These are phyloP conservation scores for Lasioglossum villosulum DNA, from an alignment of 2,888 invertebrate genomes.

Conservation along the genomic window DNA sequence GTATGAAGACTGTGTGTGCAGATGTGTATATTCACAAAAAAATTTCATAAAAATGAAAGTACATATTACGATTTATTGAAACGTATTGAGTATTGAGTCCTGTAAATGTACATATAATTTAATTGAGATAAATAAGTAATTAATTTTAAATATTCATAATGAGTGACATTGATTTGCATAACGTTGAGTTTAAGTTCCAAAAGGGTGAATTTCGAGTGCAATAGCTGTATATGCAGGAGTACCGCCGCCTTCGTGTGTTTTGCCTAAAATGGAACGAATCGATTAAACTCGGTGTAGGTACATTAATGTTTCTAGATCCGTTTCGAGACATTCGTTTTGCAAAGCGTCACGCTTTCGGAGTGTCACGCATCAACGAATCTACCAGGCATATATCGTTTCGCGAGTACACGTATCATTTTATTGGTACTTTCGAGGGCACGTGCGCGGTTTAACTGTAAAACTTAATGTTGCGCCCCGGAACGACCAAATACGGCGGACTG, in stretches of 20 bases:
- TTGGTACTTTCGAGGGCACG: conserved; percentile 61
- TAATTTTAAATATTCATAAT: too few relatives aligned
- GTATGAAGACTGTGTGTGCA: too few relatives aligned
- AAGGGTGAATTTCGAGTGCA: too few relatives aligned
- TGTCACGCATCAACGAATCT: conserved; percentile 37
- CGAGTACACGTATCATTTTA: conserved; percentile 50
- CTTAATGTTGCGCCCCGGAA: conserved; percentile 60
- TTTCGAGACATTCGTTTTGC: not conserved
- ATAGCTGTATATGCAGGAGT: not conserved
- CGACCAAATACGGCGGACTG: conserved; percentile 38
- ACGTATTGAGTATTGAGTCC: too few relatives aligned
- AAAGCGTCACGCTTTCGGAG: conserved; percentile 30
- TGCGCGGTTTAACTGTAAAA: conserved; percentile 65
- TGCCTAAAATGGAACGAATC: not conserved
- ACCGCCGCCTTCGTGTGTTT: not conserved
- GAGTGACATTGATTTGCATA: too few relatives aligned
- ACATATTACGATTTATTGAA: too few relatives aligned
- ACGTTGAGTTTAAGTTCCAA: too few relatives aligned
- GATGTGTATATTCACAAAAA: too few relatives aligned
- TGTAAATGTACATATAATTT: too few relatives aligned
- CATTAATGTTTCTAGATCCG: not conserved
- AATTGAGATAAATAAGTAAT: too few relatives aligned
- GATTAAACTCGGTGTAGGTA: not conserved
- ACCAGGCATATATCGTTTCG: conserved; percentile 12
- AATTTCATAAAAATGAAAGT: too few relatives aligned